Percentiles rank a stretch among this genome's conserved stretches.
Evolutionary conservation across 1,140 invertebrate species (phyloP).

Genomic region (Campoletis sonorensis): DNA sequence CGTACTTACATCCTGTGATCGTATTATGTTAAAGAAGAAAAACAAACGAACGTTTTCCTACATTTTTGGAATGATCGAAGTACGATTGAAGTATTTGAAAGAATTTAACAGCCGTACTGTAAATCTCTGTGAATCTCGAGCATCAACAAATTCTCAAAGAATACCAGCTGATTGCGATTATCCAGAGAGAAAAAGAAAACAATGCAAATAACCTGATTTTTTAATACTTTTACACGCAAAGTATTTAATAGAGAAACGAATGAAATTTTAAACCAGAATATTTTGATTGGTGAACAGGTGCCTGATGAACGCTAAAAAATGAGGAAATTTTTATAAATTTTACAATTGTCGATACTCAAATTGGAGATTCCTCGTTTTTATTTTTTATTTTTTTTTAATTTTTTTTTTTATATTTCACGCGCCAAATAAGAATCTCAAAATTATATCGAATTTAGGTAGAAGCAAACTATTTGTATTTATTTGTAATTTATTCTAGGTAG

Average conservation of each 20-base stretch:
- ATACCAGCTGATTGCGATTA: conserved; percentile 6
- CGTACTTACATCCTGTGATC: conserved; percentile 72
- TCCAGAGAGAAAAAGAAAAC: conserved; percentile 48
- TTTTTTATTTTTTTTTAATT: too few relatives aligned
- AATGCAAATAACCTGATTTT: conserved; percentile 70
- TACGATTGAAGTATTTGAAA: neutral
- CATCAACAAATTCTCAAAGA: conserved; percentile 15
- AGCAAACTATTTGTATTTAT: conserved; percentile 75
- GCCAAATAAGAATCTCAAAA: conserved; percentile 69
- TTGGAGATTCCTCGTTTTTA: conserved; percentile 57
- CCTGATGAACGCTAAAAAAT: conserved; percentile 2
- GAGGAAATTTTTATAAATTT: conserved; percentile 1
- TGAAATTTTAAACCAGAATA: conserved; percentile 59
- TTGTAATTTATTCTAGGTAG: conserved; percentile 77
- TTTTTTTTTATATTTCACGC: conserved; percentile 61
- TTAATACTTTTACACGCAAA: conserved; percentile 53
- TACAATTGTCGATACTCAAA: conserved; percentile 62
- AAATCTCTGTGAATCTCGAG: neutral
- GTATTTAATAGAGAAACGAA: conserved; percentile 49
- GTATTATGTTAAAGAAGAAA: conserved; percentile 53
- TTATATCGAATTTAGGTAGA: conserved; percentile 75
- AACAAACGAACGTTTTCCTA: neutral
- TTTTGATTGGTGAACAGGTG: conserved; percentile 66
- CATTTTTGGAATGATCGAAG: neutral
- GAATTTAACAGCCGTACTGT: neutral